Conservation (phyloP, 2,113 vertebrate species). For the Psittacara wagleri region DNA sequence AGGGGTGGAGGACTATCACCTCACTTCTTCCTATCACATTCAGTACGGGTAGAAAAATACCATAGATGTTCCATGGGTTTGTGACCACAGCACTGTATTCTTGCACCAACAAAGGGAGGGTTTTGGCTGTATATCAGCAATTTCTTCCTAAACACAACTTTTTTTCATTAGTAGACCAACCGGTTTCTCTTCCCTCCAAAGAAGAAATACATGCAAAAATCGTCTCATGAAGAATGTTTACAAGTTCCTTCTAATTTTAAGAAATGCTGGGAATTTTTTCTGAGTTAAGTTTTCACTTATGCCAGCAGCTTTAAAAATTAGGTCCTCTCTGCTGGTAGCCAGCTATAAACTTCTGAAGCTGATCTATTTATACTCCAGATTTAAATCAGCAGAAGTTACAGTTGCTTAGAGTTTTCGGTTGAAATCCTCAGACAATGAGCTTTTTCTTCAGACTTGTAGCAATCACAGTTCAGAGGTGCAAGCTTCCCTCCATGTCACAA, state of each 20-base stretch:
- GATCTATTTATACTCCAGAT: neutral
- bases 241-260: neutral
- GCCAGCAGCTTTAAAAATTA: neutral
- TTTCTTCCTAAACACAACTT: neutral
- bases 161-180: neutral
- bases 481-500: neutral
- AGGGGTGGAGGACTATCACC: neutral
- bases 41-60: neutral
- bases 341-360: neutral
- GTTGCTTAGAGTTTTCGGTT: neutral
- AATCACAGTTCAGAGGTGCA: neutral
- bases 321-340: neutral
- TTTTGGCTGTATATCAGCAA: neutral
- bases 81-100: neutral
- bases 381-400: neutral
- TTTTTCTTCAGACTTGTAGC: neutral
- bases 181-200: neutral
- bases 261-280: neutral
- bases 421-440: neutral
- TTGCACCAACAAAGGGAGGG: neutral
- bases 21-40: neutral
- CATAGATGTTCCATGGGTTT: neutral
- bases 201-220: neutral
- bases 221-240: neutral
- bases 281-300: neutral